Evolutionary conservation across 2,888 invertebrate species (phyloP), one percentile per base, ranked within the genome.

Genomic region (Empis livida): DNA sequence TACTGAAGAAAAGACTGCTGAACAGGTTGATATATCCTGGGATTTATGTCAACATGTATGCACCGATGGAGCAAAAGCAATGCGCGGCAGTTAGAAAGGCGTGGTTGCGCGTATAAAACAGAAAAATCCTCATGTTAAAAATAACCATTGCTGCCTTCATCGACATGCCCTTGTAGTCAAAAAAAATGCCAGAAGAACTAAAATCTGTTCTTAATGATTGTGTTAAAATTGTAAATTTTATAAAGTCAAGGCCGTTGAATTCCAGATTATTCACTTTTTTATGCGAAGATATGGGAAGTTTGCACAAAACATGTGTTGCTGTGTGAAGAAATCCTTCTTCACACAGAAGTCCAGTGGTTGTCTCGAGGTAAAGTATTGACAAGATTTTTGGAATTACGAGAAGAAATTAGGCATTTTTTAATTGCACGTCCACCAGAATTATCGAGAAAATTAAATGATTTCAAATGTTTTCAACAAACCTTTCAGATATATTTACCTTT

Each of bases 11-110:
- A 3, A 14, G 38, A 5, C 16, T 38, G 11, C 11, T 32, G 14
- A 38, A 38, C 3, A 14, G 10, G 9, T 14, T 14, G 14, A 15
- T 38, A 6, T 38, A 38, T 14, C 14, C 3, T 42, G 42, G 42
- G 15, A 30, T 30, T 9, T 15, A 14, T 42, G 42, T 42, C 14
- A 9, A 6, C 14, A 30, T 42, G 30, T 42, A n/a, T 30, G 30
- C 8, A 54, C 50, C 16, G 55, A 53, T 42, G 48, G 56, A 49
- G 46, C 59, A 23, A 53, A 27, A 11, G 31, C 43, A 27, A 43
- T 32, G 43, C 11, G 15, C 6, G 42, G 42, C 14, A 43, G 15
- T 13, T 16, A n/a, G n/a, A 15, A n/a, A 15, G 43, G 43, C 11
- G 13, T 31, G 5, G 32, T 43, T 14, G 32, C 31, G 10, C n/a